These are phyloP conservation scores for Isotomurus palustris DNA, from an alignment of 2,888 invertebrate species.

Conservation along the genomic window DNA sequence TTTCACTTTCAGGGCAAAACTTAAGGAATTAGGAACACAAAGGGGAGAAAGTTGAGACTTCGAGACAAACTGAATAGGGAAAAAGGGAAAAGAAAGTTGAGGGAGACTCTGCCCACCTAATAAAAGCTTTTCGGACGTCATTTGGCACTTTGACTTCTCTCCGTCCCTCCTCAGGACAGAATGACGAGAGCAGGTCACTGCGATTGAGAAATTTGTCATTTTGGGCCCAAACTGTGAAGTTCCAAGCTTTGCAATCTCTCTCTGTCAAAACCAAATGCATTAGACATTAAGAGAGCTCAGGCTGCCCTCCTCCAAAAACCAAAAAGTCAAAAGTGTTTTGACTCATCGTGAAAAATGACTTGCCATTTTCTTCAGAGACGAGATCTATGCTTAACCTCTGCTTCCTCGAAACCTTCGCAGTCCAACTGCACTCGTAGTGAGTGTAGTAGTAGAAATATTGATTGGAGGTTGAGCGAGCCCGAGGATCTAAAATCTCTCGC, in stretches of 20 bases:
- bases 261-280: too few relatives aligned
- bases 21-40: too few relatives aligned
- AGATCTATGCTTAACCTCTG: constrained; percentile 1
- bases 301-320: too few relatives aligned
- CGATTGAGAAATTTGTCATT: constrained; percentile 12
- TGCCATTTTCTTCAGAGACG: constrained; percentile 12
- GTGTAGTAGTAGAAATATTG: too few relatives aligned
- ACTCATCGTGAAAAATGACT: too few relatives aligned
- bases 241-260: constrained; percentile 10
- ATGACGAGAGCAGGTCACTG: constrained; percentile 4
- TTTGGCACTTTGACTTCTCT: constrained; percentile 10
- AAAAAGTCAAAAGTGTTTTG: too few relatives aligned
- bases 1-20: too few relatives aligned
- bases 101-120: constrained; percentile 12
- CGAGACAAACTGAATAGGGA: too few relatives aligned
- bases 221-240: constrained; percentile 10
- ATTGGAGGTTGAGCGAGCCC: neutral
- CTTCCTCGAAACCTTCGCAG: neutral
- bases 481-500: constrained; percentile 2
- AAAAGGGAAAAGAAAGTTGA: too few relatives aligned
- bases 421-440: constrained; percentile 4
- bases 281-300: too few relatives aligned
- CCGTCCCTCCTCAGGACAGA: constrained; percentile 5
- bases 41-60: too few relatives aligned
- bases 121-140: constrained; percentile 12